Evolutionary conservation across 2,797 vertebrate species (phyloP).

Genomic region (Macrochelys suwanniensis): DNA sequence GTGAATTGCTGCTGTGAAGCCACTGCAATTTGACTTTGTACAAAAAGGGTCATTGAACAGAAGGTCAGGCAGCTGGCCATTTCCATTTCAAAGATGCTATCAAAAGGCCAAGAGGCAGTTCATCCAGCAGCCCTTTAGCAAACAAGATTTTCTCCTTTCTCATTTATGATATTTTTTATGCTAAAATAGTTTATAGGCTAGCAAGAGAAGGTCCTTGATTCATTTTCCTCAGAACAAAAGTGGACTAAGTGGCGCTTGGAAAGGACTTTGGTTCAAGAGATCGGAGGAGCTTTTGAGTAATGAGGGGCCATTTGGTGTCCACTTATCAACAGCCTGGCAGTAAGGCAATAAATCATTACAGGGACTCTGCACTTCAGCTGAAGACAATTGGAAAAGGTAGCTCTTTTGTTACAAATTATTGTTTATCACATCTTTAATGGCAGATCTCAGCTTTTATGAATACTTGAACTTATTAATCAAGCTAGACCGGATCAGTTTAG

Average conservation of each 20-base stretch:
- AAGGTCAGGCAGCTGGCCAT: constrained; percentile 98
- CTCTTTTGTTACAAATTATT: constrained; percentile 88
- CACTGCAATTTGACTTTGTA: constrained; percentile 93
- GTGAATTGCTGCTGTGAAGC: constrained; percentile 84
- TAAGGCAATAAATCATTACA: constrained; percentile 87
- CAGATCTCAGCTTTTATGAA: constrained; percentile 80
- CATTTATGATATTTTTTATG: constrained; percentile 90
- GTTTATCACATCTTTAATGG: constrained; percentile 84
- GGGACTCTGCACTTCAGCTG: constrained; percentile 82
- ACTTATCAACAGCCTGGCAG: constrained; percentile 84
- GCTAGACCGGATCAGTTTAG: constrained; percentile 41
- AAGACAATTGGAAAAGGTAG: constrained; percentile 81
- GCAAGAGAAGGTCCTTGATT: constrained; percentile 82
- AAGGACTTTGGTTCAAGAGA: constrained; percentile 81
- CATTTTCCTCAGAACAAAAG: constrained; percentile 85
- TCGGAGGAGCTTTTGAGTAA: constrained; percentile 88
- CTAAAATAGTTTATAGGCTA: constrained; percentile 83
- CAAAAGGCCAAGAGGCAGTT: constrained; percentile 88
- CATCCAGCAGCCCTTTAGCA: constrained; percentile 85
- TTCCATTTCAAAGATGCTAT: constrained; percentile 97
- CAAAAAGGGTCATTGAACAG: constrained; percentile 95
- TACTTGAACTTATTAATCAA: constrained; percentile 70
- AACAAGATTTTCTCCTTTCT: constrained; percentile 89
- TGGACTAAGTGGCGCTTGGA: constrained; percentile 83
- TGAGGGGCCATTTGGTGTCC: constrained; percentile 88